Percentiles rank a stretch among this genome's conserved stretches.
These are phyloP conservation scores for Champsocephalus gunnari DNA, from an alignment of 2,797 vertebrate species.

Conservation along the genomic window DNA sequence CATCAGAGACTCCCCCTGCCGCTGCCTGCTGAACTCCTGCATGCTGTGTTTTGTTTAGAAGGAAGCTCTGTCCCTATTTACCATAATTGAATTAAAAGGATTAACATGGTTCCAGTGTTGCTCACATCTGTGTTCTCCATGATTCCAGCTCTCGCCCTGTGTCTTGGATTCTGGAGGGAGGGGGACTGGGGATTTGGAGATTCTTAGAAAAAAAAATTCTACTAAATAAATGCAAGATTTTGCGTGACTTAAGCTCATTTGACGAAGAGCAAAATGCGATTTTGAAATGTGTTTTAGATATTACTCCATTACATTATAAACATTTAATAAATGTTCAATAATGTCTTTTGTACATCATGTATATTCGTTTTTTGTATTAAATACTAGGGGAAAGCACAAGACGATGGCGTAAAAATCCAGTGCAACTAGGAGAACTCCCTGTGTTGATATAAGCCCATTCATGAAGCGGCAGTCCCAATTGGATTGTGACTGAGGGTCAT, in stretches of 20 bases:
- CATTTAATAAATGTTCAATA: neutral
- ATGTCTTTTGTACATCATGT: neutral
- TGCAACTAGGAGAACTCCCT: constrained; percentile 6
- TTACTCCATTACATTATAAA: neutral
- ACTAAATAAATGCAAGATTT: constrained; percentile 54
- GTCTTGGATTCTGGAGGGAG: constrained; percentile 54
- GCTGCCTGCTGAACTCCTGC: constrained; percentile 74
- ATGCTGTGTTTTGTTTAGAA: constrained; percentile 81
- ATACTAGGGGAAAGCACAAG: neutral
- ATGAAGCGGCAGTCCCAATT: constrained; percentile 65
- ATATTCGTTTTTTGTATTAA: neutral
- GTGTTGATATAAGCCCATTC: constrained; percentile 64
- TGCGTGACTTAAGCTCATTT: constrained; percentile 28
- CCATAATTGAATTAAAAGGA: constrained; percentile 86
- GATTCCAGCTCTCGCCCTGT: constrained; percentile 66
- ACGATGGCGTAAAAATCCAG: constrained; percentile 7
- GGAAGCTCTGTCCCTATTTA: constrained; percentile 81
- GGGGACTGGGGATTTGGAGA: constrained; percentile 22
- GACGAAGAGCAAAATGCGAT: neutral
- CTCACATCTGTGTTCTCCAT: constrained; percentile 81
- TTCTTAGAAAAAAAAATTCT: constrained; percentile 30
- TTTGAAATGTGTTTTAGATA: neutral
- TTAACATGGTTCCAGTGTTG: constrained; percentile 82
- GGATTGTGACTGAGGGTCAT: constrained; percentile 76
- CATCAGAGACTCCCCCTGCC: constrained; percentile 72